These are phyloP conservation scores for Drosophila pachea DNA, from an alignment of 1,140 invertebrate species.

Conservation along the genomic window DNA sequence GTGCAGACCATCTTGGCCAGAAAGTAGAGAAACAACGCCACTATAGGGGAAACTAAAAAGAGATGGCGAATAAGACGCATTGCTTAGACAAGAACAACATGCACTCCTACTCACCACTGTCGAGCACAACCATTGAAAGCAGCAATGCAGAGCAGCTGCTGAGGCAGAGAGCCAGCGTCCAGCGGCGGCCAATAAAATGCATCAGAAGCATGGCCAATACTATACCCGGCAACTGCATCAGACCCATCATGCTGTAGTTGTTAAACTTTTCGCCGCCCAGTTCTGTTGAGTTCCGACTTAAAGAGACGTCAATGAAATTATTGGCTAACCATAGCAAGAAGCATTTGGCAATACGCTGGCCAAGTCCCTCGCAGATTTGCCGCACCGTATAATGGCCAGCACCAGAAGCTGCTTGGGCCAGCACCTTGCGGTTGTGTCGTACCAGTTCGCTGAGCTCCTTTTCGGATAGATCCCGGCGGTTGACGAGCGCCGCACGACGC, in stretches of 20 bases:
- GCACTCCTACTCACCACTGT: conserved; percentile 35
- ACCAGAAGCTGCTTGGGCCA: conserved; percentile 43
- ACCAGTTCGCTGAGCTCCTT: conserved; percentile 79
- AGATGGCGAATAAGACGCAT: not conserved
- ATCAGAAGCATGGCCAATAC: conserved; percentile 82
- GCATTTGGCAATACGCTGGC: conserved; percentile 82
- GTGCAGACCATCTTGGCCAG: conserved; percentile 85
- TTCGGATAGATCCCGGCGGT: conserved; percentile 82
- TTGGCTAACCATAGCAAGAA: conserved; percentile 85
- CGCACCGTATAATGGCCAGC: conserved; percentile 78
- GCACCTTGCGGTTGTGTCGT: conserved; percentile 59
- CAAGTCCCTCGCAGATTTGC: conserved; percentile 73
- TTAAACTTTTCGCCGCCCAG: conserved; percentile 85
- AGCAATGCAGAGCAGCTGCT: conserved; percentile 80
- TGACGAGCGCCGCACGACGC: conserved; percentile 83
- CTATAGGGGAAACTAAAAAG: conserved; percentile 42
- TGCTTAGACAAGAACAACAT: not conserved
- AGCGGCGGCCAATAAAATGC: conserved; percentile 82
- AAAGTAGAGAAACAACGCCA: conserved; percentile 82
- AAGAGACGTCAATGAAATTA: conserved; percentile 87
- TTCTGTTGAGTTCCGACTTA: conserved; percentile 87
- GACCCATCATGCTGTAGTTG: conserved; percentile 84
- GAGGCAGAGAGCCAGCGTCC: conserved; percentile 74
- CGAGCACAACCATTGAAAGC: conserved; percentile 53
- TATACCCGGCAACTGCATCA: conserved; percentile 86